Evolutionary conservation across 2,888 invertebrate genomes (phyloP).

Genomic region (Acanthosoma haemorrhoidale): DNA sequence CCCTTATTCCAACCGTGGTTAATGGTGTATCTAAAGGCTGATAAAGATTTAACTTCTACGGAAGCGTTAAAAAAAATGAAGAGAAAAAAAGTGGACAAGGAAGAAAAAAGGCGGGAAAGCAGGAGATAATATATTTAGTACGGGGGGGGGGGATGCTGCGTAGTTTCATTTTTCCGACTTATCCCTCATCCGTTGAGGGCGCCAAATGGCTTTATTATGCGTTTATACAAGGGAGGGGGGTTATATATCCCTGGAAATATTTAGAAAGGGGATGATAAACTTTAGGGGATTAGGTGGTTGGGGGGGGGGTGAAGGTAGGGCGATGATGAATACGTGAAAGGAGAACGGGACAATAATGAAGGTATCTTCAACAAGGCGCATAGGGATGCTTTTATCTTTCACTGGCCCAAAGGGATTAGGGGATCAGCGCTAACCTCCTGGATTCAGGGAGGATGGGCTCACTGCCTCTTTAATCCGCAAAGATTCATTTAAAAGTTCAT

Average conservation of each 20-base stretch:
- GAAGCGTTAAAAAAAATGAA: neutral
- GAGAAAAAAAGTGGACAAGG: neutral
- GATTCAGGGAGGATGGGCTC: too few relatives aligned
- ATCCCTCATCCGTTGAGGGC: neutral
- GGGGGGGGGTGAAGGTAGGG: too few relatives aligned
- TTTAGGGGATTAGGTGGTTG: too few relatives aligned
- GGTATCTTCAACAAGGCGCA: too few relatives aligned
- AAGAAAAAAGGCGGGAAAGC: neutral
- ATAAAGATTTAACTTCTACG: neutral
- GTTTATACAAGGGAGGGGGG: neutral
- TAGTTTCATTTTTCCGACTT: neutral
- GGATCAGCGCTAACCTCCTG: too few relatives aligned
- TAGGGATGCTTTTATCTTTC: too few relatives aligned
- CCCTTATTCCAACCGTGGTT: neutral
- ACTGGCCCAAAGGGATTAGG: too few relatives aligned
- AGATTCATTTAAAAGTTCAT: too few relatives aligned
- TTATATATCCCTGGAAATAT: neutral
- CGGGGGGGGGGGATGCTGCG: neutral
- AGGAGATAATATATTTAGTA: neutral
- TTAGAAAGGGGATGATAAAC: neutral
- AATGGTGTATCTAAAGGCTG: neutral
- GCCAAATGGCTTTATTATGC: conserved; percentile 16
- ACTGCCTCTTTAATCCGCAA: too few relatives aligned
- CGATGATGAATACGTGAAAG: too few relatives aligned
- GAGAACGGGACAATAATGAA: too few relatives aligned